Evolutionary conservation across 1,140 invertebrate species (phyloP), one percentile per base, ranked within the genome.

Genomic region (Hydropsyche tenuis): DNA sequence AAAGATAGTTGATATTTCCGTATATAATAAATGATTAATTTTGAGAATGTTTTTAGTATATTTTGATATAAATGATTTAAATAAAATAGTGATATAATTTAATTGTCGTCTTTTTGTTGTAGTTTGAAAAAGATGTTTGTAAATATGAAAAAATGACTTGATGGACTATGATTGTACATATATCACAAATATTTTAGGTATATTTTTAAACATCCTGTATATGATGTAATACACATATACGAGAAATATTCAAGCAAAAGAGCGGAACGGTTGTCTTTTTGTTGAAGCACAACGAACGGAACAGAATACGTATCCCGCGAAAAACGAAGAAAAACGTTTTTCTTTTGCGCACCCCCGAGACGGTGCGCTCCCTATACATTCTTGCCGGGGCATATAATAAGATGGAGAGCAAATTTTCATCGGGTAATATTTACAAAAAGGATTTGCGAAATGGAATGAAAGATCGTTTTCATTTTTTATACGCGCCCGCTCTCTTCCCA

Each of bases 401-500:
- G 76, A 77, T 77, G 76, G 76, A 77, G 73, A 77, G 76, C 76
- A 77, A 77, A 77, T 77, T 77, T 77, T 77, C 76, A 75, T 77
- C 76, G 76, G 76, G 76, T 77, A 77, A 77, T 77, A 77, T 77
- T 77, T 77, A 77, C 76, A 73, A 75, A 77, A 77, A 77, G 76
- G 76, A 77, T 77, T 77, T 77, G 65, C 76, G 73, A 77, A 77
- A 77, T 77, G 76, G 76, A 77, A 77, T 77, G 76, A 77, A 77
- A 77, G 76, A 77, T 77, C 76, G 76, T 77, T 77, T 77, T 77
- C 76, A 77, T 77, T 77, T 77, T 77, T 77, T 77, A 77, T 75
- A 71, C 73, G 30, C 30, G 3, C n/a, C 30, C 3, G 30, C 30
- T 37, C 9, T 37, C 30, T 37, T 37, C 9, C 30, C 30, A 4